Percentiles rank a stretch among this genome's conserved stretches.
These are phyloP conservation scores for Physella acuta DNA, from an alignment of 1,140 invertebrate species.

Conservation along the genomic window DNA sequence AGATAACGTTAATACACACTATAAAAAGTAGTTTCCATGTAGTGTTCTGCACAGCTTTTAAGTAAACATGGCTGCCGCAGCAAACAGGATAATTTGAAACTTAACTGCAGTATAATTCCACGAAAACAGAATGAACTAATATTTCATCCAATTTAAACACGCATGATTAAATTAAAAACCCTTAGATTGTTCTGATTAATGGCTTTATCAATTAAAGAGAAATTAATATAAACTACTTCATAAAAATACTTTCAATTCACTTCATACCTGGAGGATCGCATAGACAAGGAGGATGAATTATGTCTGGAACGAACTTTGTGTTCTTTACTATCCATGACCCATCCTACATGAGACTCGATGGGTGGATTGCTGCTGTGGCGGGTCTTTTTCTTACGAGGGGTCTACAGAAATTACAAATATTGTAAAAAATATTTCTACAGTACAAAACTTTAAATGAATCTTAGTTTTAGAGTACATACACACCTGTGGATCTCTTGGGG, in stretches of 20 bases:
- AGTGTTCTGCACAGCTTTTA: too few species aligned
- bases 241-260: not conserved
- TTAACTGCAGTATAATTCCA: too few species aligned
- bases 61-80: too few species aligned
- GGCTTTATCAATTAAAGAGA: too few species aligned
- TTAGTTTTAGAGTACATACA: not conserved
- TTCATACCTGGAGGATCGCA: constrained; percentile 35
- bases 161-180: too few species aligned
- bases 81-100: too few species aligned
- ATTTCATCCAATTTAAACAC: too few species aligned
- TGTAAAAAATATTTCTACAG: not conserved
- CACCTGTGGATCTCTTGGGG: constrained; percentile 56
- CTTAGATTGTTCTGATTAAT: too few species aligned
- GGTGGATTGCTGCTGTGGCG: constrained; percentile 90
- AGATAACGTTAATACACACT: too few species aligned
- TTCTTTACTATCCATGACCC: constrained; percentile 70
- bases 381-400: constrained; percentile 83
- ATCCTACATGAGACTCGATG: constrained; percentile 93
- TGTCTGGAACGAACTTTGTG: constrained; percentile 50
- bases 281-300: constrained; percentile 41
- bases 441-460: not conserved
- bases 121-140: too few species aligned
- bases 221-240: too few species aligned
- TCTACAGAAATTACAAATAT: constrained; percentile 41
- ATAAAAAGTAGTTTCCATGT: too few species aligned